phyloP scores from a whole-genome alignment of 1,140 invertebrate genomes.

The Drosophila ficusphila region DNA sequence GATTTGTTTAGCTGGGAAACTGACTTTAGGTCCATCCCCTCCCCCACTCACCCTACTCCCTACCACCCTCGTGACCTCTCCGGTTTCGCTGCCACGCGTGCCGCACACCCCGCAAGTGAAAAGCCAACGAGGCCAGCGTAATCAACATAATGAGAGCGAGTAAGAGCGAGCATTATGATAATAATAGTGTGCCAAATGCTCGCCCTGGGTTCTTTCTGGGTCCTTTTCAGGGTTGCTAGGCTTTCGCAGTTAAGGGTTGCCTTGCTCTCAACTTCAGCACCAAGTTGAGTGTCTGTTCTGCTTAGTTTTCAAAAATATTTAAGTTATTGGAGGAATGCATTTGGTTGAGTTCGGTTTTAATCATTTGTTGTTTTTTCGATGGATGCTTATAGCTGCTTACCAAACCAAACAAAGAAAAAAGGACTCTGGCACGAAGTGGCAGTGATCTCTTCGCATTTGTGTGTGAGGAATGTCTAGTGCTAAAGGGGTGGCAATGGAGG shows the following conservation, averaged over 20 bases:
- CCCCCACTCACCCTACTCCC: neutral
- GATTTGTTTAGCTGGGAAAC: slow-evolving; percentile 2
- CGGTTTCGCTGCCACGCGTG: slow-evolving; percentile 39
- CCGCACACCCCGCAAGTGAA: slow-evolving; percentile 13
- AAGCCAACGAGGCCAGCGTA: slow-evolving; percentile 30
- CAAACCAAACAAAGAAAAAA: slow-evolving; percentile 15
- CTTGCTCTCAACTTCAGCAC: slow-evolving; percentile 14
- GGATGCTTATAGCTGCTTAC: slow-evolving; percentile 38
- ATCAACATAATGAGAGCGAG: slow-evolving; percentile 59
- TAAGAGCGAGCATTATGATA: slow-evolving; percentile 65
- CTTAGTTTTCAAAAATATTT: slow-evolving; percentile 71
- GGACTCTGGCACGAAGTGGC: slow-evolving; percentile 48
- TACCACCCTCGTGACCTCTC: slow-evolving; percentile 12
- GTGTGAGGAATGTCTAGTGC: slow-evolving; percentile 52
- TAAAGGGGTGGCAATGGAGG: slow-evolving; percentile 20
- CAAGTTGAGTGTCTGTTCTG: slow-evolving; percentile 28
- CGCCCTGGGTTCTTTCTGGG: neutral
- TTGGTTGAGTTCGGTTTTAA: slow-evolving; percentile 52
- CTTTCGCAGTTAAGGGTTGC: slow-evolving; percentile 27
- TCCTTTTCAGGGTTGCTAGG: slow-evolving; percentile 45
- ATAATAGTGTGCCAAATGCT: slow-evolving; percentile 77
- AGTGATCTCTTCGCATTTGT: slow-evolving; percentile 31
- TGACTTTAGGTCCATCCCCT: neutral
- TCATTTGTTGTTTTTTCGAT: slow-evolving; percentile 42
- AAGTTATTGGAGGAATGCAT: slow-evolving; percentile 65